These are phyloP conservation scores for Pyrrhosoma nymphula DNA, from an alignment of 2,888 invertebrate genomes.

Conservation along the genomic window DNA sequence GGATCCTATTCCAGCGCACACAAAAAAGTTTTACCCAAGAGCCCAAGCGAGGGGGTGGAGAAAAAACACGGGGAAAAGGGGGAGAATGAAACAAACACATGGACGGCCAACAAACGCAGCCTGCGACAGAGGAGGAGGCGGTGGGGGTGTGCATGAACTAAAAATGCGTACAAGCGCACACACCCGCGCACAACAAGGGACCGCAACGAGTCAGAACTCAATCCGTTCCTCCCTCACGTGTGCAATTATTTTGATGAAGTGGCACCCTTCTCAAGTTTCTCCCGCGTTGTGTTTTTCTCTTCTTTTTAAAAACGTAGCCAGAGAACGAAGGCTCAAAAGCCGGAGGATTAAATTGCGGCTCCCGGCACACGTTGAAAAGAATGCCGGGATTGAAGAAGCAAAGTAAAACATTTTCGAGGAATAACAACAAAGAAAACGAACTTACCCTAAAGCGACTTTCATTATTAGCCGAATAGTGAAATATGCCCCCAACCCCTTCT, in stretches of 20 bases:
- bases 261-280: constrained; percentile 1
- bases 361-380: background rate
- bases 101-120: background rate
- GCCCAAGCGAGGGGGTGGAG: background rate
- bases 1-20: constrained; percentile 31
- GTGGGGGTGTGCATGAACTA: background rate
- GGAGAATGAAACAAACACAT: background rate
- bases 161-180: background rate
- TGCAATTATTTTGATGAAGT: constrained; percentile 36
- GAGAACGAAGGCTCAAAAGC: background rate
- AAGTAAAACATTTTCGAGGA: background rate
- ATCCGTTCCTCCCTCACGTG: background rate
- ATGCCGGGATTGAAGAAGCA: background rate
- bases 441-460: background rate
- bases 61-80: background rate
- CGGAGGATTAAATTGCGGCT: background rate
- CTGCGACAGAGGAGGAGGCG: background rate
- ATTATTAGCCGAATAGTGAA: background rate
- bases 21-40: constrained; percentile 29
- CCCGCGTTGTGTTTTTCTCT: background rate
- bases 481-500: background rate
- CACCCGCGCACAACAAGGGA: background rate
- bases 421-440: background rate
- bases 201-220: too few relatives aligned
- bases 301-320: background rate